These are phyloP conservation scores for Phodopus roborovskii DNA, from an alignment of 2,113 vertebrate genomes.

Conservation along the genomic window DNA sequence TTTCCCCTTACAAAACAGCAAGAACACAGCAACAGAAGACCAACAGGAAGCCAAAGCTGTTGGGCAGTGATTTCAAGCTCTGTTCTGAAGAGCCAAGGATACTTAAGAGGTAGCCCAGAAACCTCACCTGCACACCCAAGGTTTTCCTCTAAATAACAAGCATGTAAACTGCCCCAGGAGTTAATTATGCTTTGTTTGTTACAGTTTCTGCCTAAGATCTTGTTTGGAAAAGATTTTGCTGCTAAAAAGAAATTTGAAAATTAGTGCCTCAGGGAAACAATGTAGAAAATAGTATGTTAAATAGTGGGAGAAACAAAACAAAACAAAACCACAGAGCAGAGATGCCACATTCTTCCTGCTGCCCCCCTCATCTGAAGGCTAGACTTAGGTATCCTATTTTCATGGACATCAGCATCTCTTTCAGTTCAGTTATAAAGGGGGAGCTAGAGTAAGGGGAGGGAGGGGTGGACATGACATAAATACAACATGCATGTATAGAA, in stretches of 20 bases:
- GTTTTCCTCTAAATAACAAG: neutral
- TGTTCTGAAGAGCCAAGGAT: neutral
- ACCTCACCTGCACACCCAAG: rapidly evolving
- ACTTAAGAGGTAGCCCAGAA: neutral
- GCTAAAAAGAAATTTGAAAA: conserved; percentile 47
- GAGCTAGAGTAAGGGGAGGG: neutral
- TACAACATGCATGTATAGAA: neutral
- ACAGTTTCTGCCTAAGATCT: conserved; percentile 10
- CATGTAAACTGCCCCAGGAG: neutral
- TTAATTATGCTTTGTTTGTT: conserved; percentile 23
- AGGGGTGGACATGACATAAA: neutral
- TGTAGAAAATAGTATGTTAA: conserved; percentile 48
- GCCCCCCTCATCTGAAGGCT: neutral
- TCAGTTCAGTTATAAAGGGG: neutral
- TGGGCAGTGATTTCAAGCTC: neutral
- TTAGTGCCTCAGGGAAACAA: conserved; percentile 19
- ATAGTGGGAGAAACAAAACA: conserved; percentile 60
- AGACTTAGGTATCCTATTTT: neutral
- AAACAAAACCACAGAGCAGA: conserved; percentile 35
- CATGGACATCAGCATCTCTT: conserved; percentile 47
- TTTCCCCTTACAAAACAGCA: neutral
- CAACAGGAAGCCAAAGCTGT: neutral
- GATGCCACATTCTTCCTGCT: conserved; percentile 41
- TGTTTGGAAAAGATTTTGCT: neutral
- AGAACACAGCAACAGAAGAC: neutral